These are phyloP conservation scores for Gobiocypris rarus DNA, from an alignment of 2,113 vertebrate genomes.

Conservation along the genomic window DNA sequence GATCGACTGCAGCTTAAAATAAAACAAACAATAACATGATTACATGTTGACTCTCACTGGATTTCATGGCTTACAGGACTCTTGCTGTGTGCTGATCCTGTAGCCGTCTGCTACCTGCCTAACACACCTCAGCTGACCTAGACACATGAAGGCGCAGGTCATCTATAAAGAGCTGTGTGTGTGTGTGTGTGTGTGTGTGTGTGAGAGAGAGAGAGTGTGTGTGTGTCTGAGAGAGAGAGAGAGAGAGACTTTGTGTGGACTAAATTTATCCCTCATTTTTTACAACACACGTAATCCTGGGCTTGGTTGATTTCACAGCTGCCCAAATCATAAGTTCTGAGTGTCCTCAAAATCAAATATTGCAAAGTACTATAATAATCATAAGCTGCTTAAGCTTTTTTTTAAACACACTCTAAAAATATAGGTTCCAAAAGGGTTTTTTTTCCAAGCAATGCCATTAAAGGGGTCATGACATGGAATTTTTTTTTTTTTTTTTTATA, in stretches of 20 bases:
- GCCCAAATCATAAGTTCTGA: background rate
- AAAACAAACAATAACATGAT: slow-evolving; percentile 11
- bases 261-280: background rate
- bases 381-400: background rate
- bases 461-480: too few species aligned
- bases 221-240: too few species aligned
- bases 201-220: too few species aligned
- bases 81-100: slow-evolving; percentile 4
- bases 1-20: background rate
- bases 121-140: background rate
- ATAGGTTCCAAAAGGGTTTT: too few species aligned
- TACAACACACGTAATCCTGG: background rate
- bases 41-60: background rate
- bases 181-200: background rate
- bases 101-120: slow-evolving; percentile 19
- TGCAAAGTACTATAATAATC: background rate
- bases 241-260: background rate
- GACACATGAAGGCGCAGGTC: background rate
- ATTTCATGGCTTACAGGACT: background rate
- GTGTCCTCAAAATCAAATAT: background rate
- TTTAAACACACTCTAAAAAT: too few species aligned
- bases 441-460: too few species aligned
- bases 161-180: background rate
- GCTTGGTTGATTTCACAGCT: background rate
- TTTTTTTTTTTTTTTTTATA: too few species aligned